These are phyloP conservation scores for Hydraecia micacea DNA, from an alignment of 2,888 invertebrate genomes.

Conservation along the genomic window DNA sequence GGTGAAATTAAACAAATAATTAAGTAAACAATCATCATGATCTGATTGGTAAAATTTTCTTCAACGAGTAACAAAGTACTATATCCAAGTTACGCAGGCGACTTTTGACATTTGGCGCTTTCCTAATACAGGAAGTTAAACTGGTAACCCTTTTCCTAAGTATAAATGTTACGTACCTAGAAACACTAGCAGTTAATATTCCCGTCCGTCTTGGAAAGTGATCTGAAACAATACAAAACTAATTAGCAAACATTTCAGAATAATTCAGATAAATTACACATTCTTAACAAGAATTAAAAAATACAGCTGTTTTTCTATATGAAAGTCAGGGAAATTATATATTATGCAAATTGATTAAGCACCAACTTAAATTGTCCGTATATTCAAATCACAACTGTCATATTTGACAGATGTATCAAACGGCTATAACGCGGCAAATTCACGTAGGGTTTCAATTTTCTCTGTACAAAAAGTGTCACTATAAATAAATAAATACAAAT, in stretches of 20 bases:
- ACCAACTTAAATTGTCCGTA: neutral
- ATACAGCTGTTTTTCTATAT: neutral
- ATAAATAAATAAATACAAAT: slow-evolving; percentile 46
- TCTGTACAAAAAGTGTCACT: slow-evolving; percentile 8
- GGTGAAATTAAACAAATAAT: neutral
- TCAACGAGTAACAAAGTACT: neutral
- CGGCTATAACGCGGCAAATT: neutral
- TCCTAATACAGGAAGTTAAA: neutral
- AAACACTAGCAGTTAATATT: slow-evolving; percentile 35
- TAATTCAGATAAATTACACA: neutral
- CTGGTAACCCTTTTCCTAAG: neutral
- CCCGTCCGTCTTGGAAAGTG: slow-evolving; percentile 23
- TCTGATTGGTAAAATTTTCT: neutral
- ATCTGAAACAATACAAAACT: slow-evolving; percentile 59
- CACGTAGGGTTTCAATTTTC: neutral
- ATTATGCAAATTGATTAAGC: no score
- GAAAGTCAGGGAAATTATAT: neutral
- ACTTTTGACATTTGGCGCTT: neutral
- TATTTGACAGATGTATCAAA: neutral
- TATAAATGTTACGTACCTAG: slow-evolving; percentile 44
- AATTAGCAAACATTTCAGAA: slow-evolving; percentile 6
- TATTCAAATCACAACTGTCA: neutral
- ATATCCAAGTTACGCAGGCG: neutral
- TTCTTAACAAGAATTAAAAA: neutral
- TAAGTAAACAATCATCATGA: neutral